Conservation (phyloP, 2,113 vertebrate species). For the Ammospiza caudacuta region DNA sequence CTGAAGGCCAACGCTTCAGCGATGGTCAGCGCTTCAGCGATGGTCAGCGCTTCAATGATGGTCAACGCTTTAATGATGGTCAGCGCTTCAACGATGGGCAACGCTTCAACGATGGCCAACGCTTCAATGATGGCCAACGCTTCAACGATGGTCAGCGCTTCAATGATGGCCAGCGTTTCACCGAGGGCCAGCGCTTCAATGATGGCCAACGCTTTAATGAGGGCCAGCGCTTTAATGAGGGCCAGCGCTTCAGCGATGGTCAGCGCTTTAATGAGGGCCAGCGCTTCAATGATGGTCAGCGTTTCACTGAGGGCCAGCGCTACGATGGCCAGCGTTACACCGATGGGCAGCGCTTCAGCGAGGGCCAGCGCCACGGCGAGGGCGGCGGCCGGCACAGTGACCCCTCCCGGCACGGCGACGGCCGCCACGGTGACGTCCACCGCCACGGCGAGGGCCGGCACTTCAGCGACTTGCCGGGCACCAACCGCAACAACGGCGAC, state of each 20-base stretch:
- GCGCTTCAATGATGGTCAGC: background rate
- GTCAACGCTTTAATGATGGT: rapidly evolving
- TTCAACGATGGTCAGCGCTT: rapidly evolving
- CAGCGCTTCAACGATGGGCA: rapidly evolving
- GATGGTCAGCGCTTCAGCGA: background rate
- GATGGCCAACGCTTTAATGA: rapidly evolving
- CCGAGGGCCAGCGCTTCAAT: rapidly evolving
- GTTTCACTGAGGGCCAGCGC: background rate
- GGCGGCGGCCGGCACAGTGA: constrained; percentile 45
- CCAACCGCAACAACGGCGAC: constrained; percentile 51
- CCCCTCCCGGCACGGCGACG: constrained; percentile 22
- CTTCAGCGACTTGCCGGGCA: background rate
- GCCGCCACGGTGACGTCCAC: background rate
- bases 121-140: rapidly evolving
- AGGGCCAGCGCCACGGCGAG: constrained; percentile 13
- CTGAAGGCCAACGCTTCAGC: too few species aligned
- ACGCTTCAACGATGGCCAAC: rapidly evolving
- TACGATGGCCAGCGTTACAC: rapidly evolving
- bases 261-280: background rate
- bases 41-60: rapidly evolving
- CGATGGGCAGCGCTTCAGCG: rapidly evolving
- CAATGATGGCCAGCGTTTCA: rapidly evolving
- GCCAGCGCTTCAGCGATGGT: rapidly evolving
- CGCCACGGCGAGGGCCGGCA: constrained; percentile 72
- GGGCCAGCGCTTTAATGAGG: rapidly evolving